Percentiles rank a stretch among this genome's conserved stretches.
Conservation (phyloP, 2,888 invertebrate genomes). For the Tenthredo scrophulariae region DNA sequence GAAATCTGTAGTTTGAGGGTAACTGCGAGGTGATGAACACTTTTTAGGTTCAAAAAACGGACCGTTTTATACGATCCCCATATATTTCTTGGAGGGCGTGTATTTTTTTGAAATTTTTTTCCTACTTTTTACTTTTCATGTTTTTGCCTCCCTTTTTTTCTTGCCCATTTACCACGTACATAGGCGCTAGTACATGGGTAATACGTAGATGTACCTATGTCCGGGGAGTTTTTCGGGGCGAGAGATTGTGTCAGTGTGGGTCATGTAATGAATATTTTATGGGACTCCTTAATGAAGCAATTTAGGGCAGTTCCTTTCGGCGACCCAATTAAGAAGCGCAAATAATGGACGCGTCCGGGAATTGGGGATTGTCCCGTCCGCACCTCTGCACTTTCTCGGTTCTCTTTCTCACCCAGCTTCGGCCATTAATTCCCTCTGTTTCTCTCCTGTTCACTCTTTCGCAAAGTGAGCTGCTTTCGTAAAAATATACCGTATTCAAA, state of each 20-base stretch:
- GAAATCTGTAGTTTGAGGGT: neutral
- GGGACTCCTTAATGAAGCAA: slow-evolving; percentile 51
- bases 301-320: slow-evolving; percentile 57
- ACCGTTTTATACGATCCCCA: neutral
- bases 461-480: slow-evolving; percentile 36
- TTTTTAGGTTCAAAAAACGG: neutral
- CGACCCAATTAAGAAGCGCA: slow-evolving; percentile 66
- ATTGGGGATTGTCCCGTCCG: slow-evolving; percentile 48
- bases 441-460: neutral
- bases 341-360: slow-evolving; percentile 59
- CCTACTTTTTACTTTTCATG: no score
- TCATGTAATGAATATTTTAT: slow-evolving; percentile 49
- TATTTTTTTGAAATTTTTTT: neutral
- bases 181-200: neutral
- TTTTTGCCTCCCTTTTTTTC: neutral
- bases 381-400: slow-evolving; percentile 26
- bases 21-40: neutral
- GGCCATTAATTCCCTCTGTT: slow-evolving; percentile 9
- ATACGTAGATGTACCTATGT: neutral
- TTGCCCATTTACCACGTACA: neutral
- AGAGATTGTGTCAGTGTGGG: slow-evolving; percentile 18
- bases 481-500: slow-evolving; percentile 47
- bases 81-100: neutral
- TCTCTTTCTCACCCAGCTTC: slow-evolving; percentile 14
- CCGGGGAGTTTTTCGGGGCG: neutral